phyloP scores from a whole-genome alignment of 2,888 invertebrate species.

The Zootermopsis nevadensis region DNA sequence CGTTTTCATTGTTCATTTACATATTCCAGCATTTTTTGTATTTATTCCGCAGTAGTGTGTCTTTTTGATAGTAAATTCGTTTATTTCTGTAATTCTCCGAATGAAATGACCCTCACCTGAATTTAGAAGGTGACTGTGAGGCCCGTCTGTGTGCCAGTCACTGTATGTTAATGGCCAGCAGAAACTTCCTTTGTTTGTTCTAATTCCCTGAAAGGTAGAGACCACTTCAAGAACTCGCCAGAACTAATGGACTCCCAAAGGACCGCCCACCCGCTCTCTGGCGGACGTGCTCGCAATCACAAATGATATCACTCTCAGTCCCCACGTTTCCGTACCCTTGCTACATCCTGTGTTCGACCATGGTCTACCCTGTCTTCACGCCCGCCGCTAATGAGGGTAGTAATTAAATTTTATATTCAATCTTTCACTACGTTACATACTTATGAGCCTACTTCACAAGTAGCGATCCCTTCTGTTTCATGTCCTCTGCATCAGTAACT shows the following conservation, averaged over 20 bases:
- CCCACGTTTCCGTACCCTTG: neutral
- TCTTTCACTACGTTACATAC: neutral
- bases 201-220: neutral
- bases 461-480: neutral
- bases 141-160: neutral
- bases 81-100: too few relatives aligned
- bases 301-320: neutral
- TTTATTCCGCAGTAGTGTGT: too few relatives aligned
- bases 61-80: too few relatives aligned
- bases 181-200: neutral
- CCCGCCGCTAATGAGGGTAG: neutral
- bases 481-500: neutral
- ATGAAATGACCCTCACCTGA: too few relatives aligned
- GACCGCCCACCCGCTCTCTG: neutral
- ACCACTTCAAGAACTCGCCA: neutral
- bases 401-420: neutral
- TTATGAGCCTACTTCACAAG: too few relatives aligned
- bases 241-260: conserved; percentile 4
- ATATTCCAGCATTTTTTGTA: too few relatives aligned
- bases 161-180: neutral
- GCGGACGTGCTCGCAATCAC: conserved; percentile 14
- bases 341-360: neutral
- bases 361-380: too few relatives aligned
- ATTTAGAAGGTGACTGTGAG: too few relatives aligned
- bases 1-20: too few relatives aligned